These are phyloP conservation scores for Drosophila hydei DNA, from an alignment of 1,140 invertebrate genomes.

Conservation along the genomic window DNA sequence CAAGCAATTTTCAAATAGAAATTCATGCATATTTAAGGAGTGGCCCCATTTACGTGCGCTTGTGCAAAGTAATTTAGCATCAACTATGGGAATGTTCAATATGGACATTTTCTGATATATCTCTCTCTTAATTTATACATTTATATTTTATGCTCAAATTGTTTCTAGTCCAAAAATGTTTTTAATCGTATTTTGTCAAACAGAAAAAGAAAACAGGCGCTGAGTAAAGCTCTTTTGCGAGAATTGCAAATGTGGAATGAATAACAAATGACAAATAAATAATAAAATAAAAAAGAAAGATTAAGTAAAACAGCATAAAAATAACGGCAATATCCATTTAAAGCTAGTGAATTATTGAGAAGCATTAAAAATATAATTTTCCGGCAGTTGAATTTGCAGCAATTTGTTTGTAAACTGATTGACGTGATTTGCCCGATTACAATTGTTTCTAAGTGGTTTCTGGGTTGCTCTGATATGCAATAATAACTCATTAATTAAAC, in stretches of 20 bases:
- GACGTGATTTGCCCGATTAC: neutral
- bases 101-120: neutral
- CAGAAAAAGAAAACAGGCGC: neutral
- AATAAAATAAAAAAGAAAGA: neutral
- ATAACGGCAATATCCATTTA: neutral
- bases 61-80: constrained; percentile 17
- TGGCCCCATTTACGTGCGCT: neutral
- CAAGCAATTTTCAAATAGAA: constrained; percentile 3
- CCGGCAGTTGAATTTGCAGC: too few relatives aligned
- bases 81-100: constrained; percentile 1
- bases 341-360: neutral
- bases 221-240: neutral
- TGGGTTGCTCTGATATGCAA: constrained; percentile 12
- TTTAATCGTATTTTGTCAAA: constrained; percentile 1
- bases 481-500: constrained; percentile 39
- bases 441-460: constrained; percentile 10
- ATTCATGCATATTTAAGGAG: neutral
- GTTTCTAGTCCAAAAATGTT: neutral
- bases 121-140: neutral
- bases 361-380: neutral
- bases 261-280: neutral
- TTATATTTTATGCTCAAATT: constrained; percentile 3
- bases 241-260: neutral
- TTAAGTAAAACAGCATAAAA: too few relatives aligned
- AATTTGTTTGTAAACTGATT: neutral